Evolutionary conservation across 2,888 invertebrate genomes (phyloP), one percentile per base, ranked within the genome.

Genomic region (Andrena camellia): DNA sequence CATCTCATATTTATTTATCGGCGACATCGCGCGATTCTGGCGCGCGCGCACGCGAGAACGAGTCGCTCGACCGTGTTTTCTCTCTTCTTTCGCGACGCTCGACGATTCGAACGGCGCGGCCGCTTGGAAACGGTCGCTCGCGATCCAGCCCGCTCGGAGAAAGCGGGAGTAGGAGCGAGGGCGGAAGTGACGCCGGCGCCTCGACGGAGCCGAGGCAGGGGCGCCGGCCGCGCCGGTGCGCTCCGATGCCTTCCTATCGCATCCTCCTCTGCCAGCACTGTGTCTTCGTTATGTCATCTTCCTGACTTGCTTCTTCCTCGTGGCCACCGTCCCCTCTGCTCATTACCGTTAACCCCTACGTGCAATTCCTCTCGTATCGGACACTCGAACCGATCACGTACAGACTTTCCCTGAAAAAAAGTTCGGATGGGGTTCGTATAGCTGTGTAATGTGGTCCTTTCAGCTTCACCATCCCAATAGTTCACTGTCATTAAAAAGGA

Each of bases 141-240:
- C 83, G 70, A 57, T 81, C 66, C 77, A 68, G 60, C 62, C 62
- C 78, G 85, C 64, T 42, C 23, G 63, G 82, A 85, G 81, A 84
- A 82, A 72, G 85, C 20, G 29, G 81, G 72, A 88, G 86, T 74
- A 78, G 74, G 83, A 86, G 81, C 72, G 90, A 88, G 90, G 88
- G 92, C 93, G 94, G 94, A 94, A 94, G 93, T 92, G 93, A 93
- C 92, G 93, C 92, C 93, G 94, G 94, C 94, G 94, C 93, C 94
- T 93, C 93, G 92, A 90, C 92, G 94, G 94, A 93, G 94, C 94
- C 94, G 90, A 85, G 83, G 88, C 90, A 93, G 93, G 93, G 93
- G 86, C 89, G 94, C 93, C 93, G 42, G 42, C 42, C 42, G 42
- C 42, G 92, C 57, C 57, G 23, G 93, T 93, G 92, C 93, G 93